Conservation (phyloP, 1,140 invertebrate species). For the Sycophaga agraensis region DNA sequence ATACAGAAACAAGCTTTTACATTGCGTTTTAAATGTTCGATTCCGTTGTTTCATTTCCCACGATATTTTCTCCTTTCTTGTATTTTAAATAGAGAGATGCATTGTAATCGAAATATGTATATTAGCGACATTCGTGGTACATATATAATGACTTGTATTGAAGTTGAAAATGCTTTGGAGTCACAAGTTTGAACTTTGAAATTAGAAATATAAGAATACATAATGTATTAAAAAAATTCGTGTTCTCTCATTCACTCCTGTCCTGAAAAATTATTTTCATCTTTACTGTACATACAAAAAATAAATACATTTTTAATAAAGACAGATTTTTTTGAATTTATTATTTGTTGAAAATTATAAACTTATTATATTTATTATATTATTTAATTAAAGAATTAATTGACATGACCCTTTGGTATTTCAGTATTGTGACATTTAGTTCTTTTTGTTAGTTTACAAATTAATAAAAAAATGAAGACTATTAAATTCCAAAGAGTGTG, state of each 20-base stretch:
- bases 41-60: no score
- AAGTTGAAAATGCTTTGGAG: slow-evolving; percentile 16
- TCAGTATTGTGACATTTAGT: no score
- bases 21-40: no score
- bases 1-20: no score
- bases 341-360: background rate
- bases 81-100: background rate
- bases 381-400: background rate
- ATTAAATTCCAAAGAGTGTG: no score
- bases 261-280: background rate
- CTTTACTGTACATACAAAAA: background rate
- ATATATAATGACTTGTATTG: slow-evolving; percentile 21
- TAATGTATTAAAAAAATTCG: slow-evolving; percentile 17
- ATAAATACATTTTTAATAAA: background rate
- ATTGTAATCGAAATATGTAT: slow-evolving; percentile 14
- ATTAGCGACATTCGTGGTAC: slow-evolving; percentile 6
- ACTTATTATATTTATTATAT: background rate
- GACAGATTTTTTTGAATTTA: no score
- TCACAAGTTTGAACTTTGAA: slow-evolving; percentile 25
- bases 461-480: no score
- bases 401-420: no score
- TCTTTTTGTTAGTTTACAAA: no score
- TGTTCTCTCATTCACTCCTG: slow-evolving; percentile 2
- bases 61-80: background rate
- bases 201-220: slow-evolving; percentile 24